Evolutionary conservation across 2,797 vertebrate genomes (phyloP), one percentile per base, ranked within the genome.

Genomic region (Pogoniulus pusillus): DNA sequence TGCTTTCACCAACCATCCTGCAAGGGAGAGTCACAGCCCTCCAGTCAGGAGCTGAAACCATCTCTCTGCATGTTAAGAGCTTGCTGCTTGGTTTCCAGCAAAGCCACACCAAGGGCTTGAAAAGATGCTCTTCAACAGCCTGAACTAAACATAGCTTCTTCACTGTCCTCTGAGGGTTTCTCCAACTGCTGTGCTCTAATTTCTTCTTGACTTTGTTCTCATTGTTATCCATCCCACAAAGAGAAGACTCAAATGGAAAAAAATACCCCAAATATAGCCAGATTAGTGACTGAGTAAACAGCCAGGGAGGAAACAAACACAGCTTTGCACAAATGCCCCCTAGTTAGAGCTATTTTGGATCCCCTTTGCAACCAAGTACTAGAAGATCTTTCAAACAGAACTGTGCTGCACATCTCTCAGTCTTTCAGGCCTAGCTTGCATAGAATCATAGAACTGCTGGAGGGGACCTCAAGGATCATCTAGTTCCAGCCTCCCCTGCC

Each of bases 1-100:
- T 89, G 95, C 98, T 98, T 27, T 98, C 97, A 17, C 98, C 99
- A 3, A 99, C 98, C 8, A 96, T 89, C 95, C 99, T 99, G 97
- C 4, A 51, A 0, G 20, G 80, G 26, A 77, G 34, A 93, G 82
- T 5, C 16, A 37, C 74, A 70, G 3, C 0, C 3, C 30, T 59
- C 16, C 22, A 0, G 4, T 85, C 90, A 72, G 88, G 55, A 39
- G 17, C 7, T 41, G 10, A 47, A 75, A 45, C 30, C 3, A 20
- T 5, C 37, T 45, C 3, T 22, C 26, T 73, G 41, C 12, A 32
- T 4, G 15, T 53, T 16, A 26, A 87, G 51, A 65, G 41, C 30
- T 16, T 27, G 13, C 16, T 63, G 66, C 24, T 69, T 3, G 1
- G 51, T 53, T 34, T 53, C 57, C 53, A 47, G 35, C 17, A 55